A percentile compares a stretch with the other conserved stretches of the same genome.
These are phyloP conservation scores for Sarcophaga peregrina DNA, from an alignment of 1,140 invertebrate genomes.

Conservation along the genomic window DNA sequence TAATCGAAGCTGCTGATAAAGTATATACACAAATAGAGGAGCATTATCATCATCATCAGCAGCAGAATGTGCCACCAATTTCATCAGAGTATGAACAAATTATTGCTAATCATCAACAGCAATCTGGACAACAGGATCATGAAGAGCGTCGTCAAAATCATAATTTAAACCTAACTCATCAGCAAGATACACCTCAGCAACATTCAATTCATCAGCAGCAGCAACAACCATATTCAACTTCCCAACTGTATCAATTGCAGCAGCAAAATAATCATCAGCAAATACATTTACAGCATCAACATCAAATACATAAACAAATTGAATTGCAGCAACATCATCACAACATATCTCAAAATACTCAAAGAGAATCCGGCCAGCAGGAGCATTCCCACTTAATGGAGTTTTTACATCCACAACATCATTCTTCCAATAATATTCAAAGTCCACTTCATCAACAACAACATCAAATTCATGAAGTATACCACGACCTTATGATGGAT, in stretches of 20 bases:
- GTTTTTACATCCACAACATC: constrained; percentile 41
- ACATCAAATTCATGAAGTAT: constrained; percentile 34
- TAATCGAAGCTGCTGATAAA: constrained; percentile 50
- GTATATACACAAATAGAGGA: constrained; percentile 54
- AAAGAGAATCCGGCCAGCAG: constrained; percentile 47
- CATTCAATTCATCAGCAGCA: background rate
- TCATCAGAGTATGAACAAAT: background rate
- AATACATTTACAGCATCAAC: background rate
- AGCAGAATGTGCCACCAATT: constrained; percentile 44
- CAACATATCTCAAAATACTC: background rate
- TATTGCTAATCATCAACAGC: background rate
- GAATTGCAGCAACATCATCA: background rate
- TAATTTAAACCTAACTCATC: background rate
- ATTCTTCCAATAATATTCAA: background rate
- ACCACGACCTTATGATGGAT: constrained; percentile 57
- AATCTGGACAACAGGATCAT: background rate
- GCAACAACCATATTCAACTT: constrained; percentile 50
- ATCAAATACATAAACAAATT: background rate
- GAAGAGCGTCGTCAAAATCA: background rate
- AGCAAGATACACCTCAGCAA: constrained; percentile 41
- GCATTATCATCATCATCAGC: constrained; percentile 53
- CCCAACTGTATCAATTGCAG: background rate
- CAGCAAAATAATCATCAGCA: constrained; percentile 50
- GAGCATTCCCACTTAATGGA: constrained; percentile 49
- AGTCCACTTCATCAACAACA: constrained; percentile 40